Evolutionary conservation across 1,140 invertebrate genomes (phyloP), one percentile per base, ranked within the genome.

Genomic region (Drosophila bifasciata): DNA sequence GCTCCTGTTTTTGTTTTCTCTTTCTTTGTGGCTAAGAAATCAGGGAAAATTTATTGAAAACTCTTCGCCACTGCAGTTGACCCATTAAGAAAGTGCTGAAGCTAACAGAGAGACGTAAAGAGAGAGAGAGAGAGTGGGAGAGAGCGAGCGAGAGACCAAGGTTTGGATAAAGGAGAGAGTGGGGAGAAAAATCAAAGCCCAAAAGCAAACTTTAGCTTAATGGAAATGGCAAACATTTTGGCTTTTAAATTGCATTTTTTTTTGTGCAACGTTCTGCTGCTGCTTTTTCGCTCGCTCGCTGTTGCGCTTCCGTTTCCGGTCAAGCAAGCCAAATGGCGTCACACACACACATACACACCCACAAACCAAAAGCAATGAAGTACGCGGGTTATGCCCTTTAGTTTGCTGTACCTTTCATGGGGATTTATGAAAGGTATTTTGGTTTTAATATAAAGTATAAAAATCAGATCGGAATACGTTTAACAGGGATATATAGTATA

Each of bases 41-140:
- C 76, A 56, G 49, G 46, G 45, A 76, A 76, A 86, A 85, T 85
- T 77, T 74, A 81, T 81, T 74, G 77, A 74, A 69, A 70, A 58
- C 81, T 75, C 43, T 60, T 53, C 41, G n/a, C 41, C 43, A 43
- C n/a, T 40, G 25, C 74, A 63, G 80, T 84, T 85, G 77, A 85
- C 77, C 81, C 66, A 85, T 74, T 85, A 85, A 74, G 63, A 68
- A 68, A 70, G 61, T 78, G 58, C 53, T 52, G 67, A 62, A 62
- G 53, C 15, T 25, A 7, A 16, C 13, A 19, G 36, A 43, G 32
- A 21, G 9, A 11, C 25, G 11, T 43, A 23, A 3, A 44, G 8
- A 28, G 8, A 9, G 25, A 28, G 25, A 28, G 25, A 9, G 28
- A 9, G 6, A 32, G 8, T 0, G 2, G 8, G 28, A 11, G 1